Evolutionary conservation across 2,797 vertebrate genomes (phyloP).

Genomic region (Cuculus canorus): DNA sequence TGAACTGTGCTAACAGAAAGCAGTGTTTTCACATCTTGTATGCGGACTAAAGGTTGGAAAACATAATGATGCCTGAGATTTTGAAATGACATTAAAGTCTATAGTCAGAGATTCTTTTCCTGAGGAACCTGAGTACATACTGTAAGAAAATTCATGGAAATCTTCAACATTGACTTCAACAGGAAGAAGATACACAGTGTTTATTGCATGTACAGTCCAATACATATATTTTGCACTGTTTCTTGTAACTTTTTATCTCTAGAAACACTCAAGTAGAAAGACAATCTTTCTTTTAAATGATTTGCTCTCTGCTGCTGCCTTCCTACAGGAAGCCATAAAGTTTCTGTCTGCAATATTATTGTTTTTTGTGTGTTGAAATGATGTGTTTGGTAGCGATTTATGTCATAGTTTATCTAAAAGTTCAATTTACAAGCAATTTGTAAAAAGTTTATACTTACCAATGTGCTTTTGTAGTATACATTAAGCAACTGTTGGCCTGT

Average conservation of each 20-base stretch:
- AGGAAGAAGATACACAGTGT: neutral
- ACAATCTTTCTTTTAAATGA: neutral
- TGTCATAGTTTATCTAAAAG: neutral
- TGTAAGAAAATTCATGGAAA: neutral
- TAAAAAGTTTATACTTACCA: neutral
- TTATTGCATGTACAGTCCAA: neutral
- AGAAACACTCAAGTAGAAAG: neutral
- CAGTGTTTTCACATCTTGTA: neutral
- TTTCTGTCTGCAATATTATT: neutral
- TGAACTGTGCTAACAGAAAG: neutral
- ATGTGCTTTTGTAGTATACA: neutral
- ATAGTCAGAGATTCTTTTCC: neutral
- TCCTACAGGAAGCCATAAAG: neutral
- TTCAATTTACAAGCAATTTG: neutral
- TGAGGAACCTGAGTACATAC: fast-evolving
- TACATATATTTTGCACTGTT: neutral
- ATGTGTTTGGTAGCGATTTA: neutral
- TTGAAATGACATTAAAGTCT: neutral
- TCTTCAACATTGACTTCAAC: neutral
- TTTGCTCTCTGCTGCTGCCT: neutral
- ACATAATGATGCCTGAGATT: neutral
- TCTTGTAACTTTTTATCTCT: neutral
- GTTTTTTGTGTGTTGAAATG: neutral
- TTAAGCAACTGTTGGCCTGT: neutral
- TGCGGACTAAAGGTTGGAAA: neutral